phyloP scores from a whole-genome alignment of 2,113 vertebrate species.

The Falco punctatus region DNA sequence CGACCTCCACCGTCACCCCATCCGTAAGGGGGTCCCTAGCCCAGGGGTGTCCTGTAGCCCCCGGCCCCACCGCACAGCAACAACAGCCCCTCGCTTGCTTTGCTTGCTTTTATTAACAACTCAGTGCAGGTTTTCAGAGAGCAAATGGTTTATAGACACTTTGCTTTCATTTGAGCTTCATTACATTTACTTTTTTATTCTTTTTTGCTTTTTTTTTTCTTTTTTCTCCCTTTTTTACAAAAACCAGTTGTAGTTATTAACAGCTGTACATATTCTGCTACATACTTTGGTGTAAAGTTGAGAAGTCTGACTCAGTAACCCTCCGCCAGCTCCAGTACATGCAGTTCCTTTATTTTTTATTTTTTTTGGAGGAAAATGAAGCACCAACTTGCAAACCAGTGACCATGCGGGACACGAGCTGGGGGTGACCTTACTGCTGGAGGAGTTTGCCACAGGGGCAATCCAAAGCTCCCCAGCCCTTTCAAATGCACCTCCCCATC shows the following conservation, averaged over 20 bases:
- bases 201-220: background rate
- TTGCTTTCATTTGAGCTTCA: background rate
- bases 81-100: background rate
- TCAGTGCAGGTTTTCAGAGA: background rate
- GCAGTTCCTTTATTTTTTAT: background rate
- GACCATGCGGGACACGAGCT: background rate
- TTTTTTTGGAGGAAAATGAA: background rate
- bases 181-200: slow-evolving; percentile 31
- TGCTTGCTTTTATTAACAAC: background rate
- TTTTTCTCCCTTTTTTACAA: background rate
- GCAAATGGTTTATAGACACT: background rate
- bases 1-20: fast-evolving
- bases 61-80: fast-evolving
- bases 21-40: fast-evolving
- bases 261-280: slow-evolving; percentile 84
- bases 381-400: background rate
- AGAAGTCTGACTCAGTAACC: slow-evolving; percentile 37
- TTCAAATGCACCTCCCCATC: fast-evolving
- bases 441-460: fast-evolving
- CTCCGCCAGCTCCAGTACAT: background rate
- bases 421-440: fast-evolving
- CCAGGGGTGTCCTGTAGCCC: background rate
- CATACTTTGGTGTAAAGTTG: slow-evolving; percentile 84
- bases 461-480: no score
- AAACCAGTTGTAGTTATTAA: slow-evolving; percentile 66